These are phyloP conservation scores for Calephelis virginiensis DNA, from an alignment of 1,140 invertebrate species.

Conservation along the genomic window DNA sequence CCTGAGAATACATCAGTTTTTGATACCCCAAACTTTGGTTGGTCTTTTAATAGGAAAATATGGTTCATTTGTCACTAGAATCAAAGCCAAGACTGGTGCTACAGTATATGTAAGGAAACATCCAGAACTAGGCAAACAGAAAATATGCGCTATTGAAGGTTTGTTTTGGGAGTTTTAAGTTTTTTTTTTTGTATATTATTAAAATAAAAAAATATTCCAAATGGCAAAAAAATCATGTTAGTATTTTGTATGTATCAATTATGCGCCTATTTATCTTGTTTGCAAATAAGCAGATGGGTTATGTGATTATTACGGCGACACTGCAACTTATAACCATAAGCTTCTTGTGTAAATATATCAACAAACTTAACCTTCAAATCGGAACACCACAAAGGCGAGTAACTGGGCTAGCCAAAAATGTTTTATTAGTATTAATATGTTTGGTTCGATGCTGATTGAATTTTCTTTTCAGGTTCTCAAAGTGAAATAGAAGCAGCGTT, in stretches of 20 bases:
- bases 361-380: too few relatives aligned
- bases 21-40: constrained; percentile 88
- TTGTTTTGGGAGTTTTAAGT: constrained; percentile 23
- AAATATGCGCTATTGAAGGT: constrained; percentile 92
- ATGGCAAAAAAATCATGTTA: too few relatives aligned
- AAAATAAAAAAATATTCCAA: too few relatives aligned
- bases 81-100: constrained; percentile 88
- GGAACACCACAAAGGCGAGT: too few relatives aligned
- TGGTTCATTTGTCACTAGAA: constrained; percentile 88
- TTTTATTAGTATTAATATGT: constrained; percentile 5
- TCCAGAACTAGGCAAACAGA: constrained; percentile 83
- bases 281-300: too few relatives aligned
- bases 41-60: constrained; percentile 92
- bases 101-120: constrained; percentile 89
- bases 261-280: too few relatives aligned
- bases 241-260: too few relatives aligned
- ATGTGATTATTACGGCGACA: too few relatives aligned
- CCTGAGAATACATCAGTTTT: constrained; percentile 83
- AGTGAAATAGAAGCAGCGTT: constrained; percentile 88
- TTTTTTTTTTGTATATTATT: neutral
- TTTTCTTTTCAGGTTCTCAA: constrained; percentile 80
- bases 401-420: neutral
- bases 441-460: constrained; percentile 6
- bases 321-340: too few relatives aligned
- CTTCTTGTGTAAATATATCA: too few relatives aligned